Percentiles rank a stretch among this genome's conserved stretches.
Evolutionary conservation across 2,888 invertebrate species (phyloP).

Genomic region (Pherbina coryleti): DNA sequence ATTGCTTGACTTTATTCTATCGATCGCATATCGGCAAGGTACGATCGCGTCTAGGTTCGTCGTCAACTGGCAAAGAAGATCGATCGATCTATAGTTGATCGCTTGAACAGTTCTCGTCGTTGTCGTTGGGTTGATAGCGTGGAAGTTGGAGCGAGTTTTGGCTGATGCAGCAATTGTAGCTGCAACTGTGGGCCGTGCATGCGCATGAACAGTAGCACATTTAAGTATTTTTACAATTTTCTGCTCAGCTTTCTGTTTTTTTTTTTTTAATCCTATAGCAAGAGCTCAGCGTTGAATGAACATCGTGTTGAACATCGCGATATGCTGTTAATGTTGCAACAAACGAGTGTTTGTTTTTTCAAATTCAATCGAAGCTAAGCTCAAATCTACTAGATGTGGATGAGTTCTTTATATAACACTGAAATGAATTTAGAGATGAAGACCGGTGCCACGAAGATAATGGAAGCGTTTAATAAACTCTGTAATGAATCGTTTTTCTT

Average conservation of each 20-base stretch:
- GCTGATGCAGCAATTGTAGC: neutral
- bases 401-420: no score
- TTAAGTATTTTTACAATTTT: neutral
- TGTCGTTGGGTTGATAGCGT: neutral
- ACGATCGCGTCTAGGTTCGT: neutral
- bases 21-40: neutral
- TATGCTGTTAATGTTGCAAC: neutral
- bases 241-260: neutral
- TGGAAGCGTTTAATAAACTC: no score
- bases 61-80: neutral
- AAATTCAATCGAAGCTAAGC: neutral
- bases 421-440: no score
- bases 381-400: no score
- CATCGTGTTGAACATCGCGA: neutral
- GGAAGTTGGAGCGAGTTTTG: neutral
- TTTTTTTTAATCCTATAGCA: neutral
- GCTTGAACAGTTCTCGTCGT: neutral
- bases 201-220: neutral
- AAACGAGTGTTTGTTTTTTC: neutral
- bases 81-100: slow-evolving; percentile 3
- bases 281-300: neutral
- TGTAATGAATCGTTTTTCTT: no score
- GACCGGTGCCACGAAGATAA: no score
- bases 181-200: neutral
- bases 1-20: slow-evolving; percentile 5